Percentiles rank a stretch among this genome's conserved stretches.
These are phyloP conservation scores for Dendroctonus valens DNA, from an alignment of 1,140 invertebrate species.

Conservation along the genomic window DNA sequence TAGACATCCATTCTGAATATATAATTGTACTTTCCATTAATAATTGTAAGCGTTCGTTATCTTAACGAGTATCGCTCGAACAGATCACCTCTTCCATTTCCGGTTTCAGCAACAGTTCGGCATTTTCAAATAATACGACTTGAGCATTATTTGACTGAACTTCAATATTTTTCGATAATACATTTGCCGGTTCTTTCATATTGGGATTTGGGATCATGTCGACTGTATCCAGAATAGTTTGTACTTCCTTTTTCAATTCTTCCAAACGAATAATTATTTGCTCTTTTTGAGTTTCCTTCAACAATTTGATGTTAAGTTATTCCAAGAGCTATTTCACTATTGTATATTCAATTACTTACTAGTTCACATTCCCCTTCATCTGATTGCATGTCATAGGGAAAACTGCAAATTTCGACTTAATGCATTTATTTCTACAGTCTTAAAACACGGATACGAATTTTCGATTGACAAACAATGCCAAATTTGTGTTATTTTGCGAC, in stretches of 20 bases:
- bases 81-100: slow-evolving; percentile 3
- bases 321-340: not conserved
- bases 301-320: not conserved
- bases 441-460: no score
- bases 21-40: not conserved
- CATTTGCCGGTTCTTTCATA: not conserved
- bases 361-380: slow-evolving; percentile 7
- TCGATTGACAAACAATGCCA: no score
- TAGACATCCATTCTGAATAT: no score
- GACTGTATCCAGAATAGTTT: slow-evolving; percentile 8
- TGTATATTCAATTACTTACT: not conserved
- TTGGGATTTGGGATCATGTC: slow-evolving; percentile 3
- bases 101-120: slow-evolving; percentile 4
- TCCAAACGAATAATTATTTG: slow-evolving; percentile 8
- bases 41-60: not conserved
- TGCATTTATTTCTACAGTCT: no score
- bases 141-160: slow-evolving; percentile 6
- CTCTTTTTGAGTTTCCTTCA: slow-evolving; percentile 16
- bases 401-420: not conserved
- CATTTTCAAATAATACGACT: slow-evolving; percentile 8
- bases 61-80: not conserved
- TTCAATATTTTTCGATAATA: not conserved
- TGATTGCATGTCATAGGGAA: not conserved
- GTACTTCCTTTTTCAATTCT: slow-evolving; percentile 12
- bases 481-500: no score